Conservation (phyloP, 2,888 invertebrate genomes). For the Druceiella hillmani region DNA sequence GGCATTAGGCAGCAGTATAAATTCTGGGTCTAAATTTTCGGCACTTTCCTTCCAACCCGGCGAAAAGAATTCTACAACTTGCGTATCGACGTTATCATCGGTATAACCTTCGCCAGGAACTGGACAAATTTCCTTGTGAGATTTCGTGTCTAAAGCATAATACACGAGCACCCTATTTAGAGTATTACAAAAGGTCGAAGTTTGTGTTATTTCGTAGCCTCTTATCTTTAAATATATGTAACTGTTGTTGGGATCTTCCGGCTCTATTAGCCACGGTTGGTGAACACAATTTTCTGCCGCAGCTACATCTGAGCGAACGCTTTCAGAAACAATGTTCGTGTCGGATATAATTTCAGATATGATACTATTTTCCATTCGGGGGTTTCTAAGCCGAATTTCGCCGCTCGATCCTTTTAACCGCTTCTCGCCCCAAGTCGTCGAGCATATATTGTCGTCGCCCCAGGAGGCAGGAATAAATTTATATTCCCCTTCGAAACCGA, state of each 20-base stretch:
- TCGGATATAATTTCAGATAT: conserved; percentile 45
- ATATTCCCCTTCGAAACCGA: conserved; percentile 71
- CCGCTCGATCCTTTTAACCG: conserved; percentile 66
- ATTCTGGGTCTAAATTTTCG: conserved; percentile 29
- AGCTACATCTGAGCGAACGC: conserved; percentile 49
- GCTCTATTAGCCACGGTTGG: conserved; percentile 75
- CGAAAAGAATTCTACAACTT: conserved; percentile 62
- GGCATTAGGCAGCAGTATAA: conserved; percentile 51
- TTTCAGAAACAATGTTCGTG: conserved; percentile 48
- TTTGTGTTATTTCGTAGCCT: conserved; percentile 53
- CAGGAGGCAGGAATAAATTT: conserved; percentile 57
- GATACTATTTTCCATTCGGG: conserved; percentile 39
- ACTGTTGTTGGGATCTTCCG: conserved; percentile 63
- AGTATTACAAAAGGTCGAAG: conserved; percentile 56
- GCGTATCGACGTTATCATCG: conserved; percentile 31
- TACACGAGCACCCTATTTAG: conserved; percentile 68
- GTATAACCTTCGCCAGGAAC: conserved; percentile 33
- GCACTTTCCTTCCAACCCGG: conserved; percentile 60
- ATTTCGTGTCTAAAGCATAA: conserved; percentile 59
- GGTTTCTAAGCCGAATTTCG: conserved; percentile 63
- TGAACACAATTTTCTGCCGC: conserved; percentile 54
- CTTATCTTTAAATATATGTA: conserved; percentile 67
- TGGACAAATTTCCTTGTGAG: conserved; percentile 63
- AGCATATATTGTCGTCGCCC: conserved; percentile 55
- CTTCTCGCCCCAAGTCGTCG: conserved; percentile 60